These are phyloP conservation scores for Picus viridis DNA, from an alignment of 2,797 vertebrate species.

Conservation along the genomic window DNA sequence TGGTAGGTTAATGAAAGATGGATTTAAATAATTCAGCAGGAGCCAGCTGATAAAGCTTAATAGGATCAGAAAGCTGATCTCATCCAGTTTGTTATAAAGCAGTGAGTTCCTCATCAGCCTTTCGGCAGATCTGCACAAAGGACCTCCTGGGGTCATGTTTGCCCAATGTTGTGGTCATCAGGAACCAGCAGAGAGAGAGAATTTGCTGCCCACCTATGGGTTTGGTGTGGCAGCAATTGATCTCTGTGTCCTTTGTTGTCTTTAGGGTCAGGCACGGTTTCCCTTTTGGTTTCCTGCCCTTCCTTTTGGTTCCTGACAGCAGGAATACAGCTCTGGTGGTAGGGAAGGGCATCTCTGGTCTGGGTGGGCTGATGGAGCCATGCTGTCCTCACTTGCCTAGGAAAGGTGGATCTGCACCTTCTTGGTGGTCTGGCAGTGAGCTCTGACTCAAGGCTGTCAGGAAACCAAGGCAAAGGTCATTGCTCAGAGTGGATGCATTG, in stretches of 20 bases:
- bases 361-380: fast-evolving
- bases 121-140: background rate
- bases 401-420: background rate
- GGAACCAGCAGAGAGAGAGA: fast-evolving
- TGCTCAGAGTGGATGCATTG: background rate
- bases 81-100: background rate
- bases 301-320: background rate
- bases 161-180: background rate
- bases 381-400: background rate
- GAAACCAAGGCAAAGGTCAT: background rate
- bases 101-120: background rate
- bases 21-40: background rate
- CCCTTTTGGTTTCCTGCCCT: background rate
- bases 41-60: background rate
- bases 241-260: background rate
- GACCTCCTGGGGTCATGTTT: background rate
- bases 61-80: conserved; percentile 4
- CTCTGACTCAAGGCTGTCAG: background rate
- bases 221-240: background rate
- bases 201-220: background rate
- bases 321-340: background rate
- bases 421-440: background rate
- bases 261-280: background rate
- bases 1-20: conserved; percentile 48
- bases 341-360: background rate